These are phyloP conservation scores for Megaleporinus macrocephalus DNA, from an alignment of 2,113 vertebrate species.

Conservation along the genomic window DNA sequence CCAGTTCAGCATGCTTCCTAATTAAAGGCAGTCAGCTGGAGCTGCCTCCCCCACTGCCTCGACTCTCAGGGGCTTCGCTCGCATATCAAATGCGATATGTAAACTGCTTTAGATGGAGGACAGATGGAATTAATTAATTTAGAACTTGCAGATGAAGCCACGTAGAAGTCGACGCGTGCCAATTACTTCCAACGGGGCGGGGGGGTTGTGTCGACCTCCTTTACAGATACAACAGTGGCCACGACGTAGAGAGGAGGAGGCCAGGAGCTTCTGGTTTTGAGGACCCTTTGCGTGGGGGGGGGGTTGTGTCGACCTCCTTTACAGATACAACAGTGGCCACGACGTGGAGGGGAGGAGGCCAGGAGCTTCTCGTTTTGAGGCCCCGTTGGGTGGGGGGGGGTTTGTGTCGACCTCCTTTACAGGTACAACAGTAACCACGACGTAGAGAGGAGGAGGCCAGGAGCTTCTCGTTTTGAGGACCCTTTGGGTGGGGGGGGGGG, in stretches of 20 bases:
- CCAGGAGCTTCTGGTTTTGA: not conserved
- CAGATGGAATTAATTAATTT: slow-evolving; percentile 76
- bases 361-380: too few species aligned
- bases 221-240: not conserved
- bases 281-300: not conserved
- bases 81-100: slow-evolving; percentile 70
- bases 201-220: slow-evolving; percentile 22
- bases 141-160: slow-evolving; percentile 69
- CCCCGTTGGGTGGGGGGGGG: too few species aligned
- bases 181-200: slow-evolving; percentile 68
- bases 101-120: slow-evolving; percentile 69
- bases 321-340: too few species aligned
- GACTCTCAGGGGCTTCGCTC: slow-evolving; percentile 75
- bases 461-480: too few species aligned
- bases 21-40: slow-evolving; percentile 98
- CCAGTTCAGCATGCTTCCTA: slow-evolving; percentile 85
- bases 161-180: slow-evolving; percentile 58
- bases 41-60: slow-evolving; percentile 80
- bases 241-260: not conserved
- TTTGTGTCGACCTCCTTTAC: too few species aligned
- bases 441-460: too few species aligned
- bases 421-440: too few species aligned
- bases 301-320: too few species aligned
- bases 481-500: too few species aligned
- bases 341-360: too few species aligned